phyloP scores from a whole-genome alignment of 2,888 invertebrate genomes.

The Cheiracanthium punctorium region DNA sequence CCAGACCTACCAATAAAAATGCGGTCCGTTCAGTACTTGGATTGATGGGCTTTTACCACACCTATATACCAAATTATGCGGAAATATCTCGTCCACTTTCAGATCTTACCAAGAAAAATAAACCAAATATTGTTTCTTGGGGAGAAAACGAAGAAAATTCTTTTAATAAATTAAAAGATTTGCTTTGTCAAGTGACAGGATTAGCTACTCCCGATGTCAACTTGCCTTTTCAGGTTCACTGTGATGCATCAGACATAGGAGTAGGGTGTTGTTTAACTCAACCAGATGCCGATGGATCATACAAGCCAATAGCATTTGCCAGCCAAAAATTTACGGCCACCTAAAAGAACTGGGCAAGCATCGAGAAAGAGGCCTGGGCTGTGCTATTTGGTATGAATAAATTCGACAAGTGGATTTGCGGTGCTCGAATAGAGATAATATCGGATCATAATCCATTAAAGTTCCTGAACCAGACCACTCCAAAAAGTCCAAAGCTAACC shows the following conservation, averaged over 20 bases:
- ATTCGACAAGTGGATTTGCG: not conserved
- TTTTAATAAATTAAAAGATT: not conserved
- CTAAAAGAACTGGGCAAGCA: not conserved
- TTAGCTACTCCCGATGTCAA: not conserved
- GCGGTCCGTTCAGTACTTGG: no score
- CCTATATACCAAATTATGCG: no score
- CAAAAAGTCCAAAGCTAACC: conserved; percentile 23
- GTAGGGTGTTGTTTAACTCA: not conserved
- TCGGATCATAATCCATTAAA: conserved; percentile 3
- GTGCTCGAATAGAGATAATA: not conserved
- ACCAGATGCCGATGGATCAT: not conserved
- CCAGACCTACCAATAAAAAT: not conserved
- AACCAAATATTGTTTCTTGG: not conserved
- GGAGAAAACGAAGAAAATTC: not conserved
- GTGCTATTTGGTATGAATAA: not conserved
- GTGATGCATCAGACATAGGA: not conserved
- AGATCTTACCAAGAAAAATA: no score
- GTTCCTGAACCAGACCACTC: conserved; percentile 12
- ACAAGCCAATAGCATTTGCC: not conserved
- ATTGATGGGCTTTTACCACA: no score
- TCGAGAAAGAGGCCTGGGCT: not conserved
- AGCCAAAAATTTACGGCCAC: not conserved
- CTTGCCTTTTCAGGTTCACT: not conserved
- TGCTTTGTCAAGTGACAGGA: not conserved
- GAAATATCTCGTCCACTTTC: no score